Evolutionary conservation across 2,797 vertebrate species (phyloP).

Genomic region (Pogoniulus pusillus): DNA sequence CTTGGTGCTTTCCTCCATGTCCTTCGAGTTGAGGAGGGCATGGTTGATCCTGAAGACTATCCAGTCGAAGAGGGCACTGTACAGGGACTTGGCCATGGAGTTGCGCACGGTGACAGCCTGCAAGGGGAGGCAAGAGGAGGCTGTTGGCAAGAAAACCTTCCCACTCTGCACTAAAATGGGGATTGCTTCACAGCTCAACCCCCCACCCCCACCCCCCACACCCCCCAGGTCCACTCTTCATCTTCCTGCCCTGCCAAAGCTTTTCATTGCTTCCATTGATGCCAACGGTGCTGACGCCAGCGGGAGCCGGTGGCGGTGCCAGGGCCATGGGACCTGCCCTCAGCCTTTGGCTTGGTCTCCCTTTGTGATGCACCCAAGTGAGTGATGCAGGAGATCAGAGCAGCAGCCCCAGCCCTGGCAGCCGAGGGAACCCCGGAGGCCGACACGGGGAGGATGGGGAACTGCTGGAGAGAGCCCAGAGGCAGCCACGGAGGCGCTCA

Average conservation of each 20-base stretch:
- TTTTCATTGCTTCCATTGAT: background rate
- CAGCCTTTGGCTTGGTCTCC: background rate
- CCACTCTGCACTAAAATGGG: background rate
- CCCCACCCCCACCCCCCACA: too few species aligned
- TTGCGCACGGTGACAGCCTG: constrained; percentile 95
- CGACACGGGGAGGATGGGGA: too few species aligned
- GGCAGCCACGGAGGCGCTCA: too few species aligned
- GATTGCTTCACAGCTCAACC: background rate
- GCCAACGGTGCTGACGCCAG: rapidly evolving
- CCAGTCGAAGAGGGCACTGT: constrained; percentile 98
- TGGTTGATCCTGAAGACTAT: constrained; percentile 99
- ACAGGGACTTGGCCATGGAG: constrained; percentile 97
- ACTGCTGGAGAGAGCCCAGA: too few species aligned
- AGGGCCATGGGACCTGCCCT: background rate
- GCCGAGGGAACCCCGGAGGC: too few species aligned
- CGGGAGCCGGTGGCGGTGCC: rapidly evolving
- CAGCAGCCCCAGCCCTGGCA: background rate
- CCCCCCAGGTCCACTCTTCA: rapidly evolving
- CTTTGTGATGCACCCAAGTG: background rate
- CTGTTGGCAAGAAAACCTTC: background rate
- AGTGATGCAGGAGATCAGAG: background rate
- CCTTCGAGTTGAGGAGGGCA: constrained; percentile 92
- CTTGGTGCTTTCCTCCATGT: constrained; percentile 91
- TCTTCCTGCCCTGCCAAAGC: background rate
- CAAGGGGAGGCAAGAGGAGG: background rate